A percentile compares a stretch with the other conserved stretches of the same genome.
Conservation (phyloP, 2,797 vertebrate genomes). For the Microcaecilia unicolor region DNA sequence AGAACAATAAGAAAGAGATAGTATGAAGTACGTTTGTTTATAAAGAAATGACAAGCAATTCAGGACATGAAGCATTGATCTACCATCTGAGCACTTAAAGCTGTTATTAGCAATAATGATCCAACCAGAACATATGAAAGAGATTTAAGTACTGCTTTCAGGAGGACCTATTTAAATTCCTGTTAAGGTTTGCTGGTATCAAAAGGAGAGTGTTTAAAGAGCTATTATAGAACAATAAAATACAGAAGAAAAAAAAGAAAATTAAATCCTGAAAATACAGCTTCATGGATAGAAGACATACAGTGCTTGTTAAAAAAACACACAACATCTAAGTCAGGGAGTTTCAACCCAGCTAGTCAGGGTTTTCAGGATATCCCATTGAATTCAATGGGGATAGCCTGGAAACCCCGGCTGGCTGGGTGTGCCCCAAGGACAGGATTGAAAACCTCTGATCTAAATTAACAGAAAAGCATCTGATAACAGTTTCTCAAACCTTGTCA, state of each 20-base stretch:
- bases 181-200: conserved; percentile 37
- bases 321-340: neutral
- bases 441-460: no score
- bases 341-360: no score
- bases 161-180: conserved; percentile 45
- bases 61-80: conserved; percentile 35
- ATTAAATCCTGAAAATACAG: conserved; percentile 28
- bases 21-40: conserved; percentile 31
- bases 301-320: neutral
- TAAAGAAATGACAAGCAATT: conserved; percentile 50
- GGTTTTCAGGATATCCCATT: no score
- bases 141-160: conserved; percentile 39
- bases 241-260: conserved; percentile 12
- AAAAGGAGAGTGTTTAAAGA: conserved; percentile 37
- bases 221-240: conserved; percentile 27
- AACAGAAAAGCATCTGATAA: neutral
- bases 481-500: neutral
- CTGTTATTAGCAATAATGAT: conserved; percentile 54
- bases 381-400: no score
- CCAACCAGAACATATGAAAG: conserved; percentile 41
- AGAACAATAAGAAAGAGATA: conserved; percentile 29
- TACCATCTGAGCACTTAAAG: conserved; percentile 49
- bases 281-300: conserved; percentile 33
- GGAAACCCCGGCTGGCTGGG: no score
- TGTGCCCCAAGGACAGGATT: no score